A percentile compares a stretch with the other conserved stretches of the same genome.
phyloP scores from a whole-genome alignment of 2,113 vertebrate species.

The Crotophaga sulcirostris region DNA sequence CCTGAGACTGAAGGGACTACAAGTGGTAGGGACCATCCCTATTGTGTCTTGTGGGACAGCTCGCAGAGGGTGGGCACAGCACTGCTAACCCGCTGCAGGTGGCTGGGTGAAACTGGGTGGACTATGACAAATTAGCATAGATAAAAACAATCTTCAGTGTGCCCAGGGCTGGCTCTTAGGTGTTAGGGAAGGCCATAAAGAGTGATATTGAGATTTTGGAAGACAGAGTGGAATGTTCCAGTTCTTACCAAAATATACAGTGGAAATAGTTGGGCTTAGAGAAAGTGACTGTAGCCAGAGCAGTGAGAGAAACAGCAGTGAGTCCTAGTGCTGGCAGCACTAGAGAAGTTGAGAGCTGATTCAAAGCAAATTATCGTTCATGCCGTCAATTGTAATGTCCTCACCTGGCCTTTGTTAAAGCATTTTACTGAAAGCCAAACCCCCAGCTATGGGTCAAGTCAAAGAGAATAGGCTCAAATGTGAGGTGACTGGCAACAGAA shows the following conservation, averaged over 20 bases:
- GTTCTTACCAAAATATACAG: conserved; percentile 46
- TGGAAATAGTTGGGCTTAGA: conserved; percentile 38
- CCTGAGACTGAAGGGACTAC: background rate
- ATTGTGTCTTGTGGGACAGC: background rate
- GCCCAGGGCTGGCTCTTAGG: conserved; percentile 2
- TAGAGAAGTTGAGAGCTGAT: conserved; percentile 7
- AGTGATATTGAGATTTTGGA: conserved; percentile 22
- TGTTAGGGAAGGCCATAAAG: conserved; percentile 1
- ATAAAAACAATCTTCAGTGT: background rate
- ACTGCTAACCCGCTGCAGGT: background rate
- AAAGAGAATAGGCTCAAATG: background rate
- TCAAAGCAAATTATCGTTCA: conserved; percentile 2
- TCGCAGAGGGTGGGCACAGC: background rate
- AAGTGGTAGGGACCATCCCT: background rate
- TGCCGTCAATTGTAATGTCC: background rate
- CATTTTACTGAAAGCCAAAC: background rate
- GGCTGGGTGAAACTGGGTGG: background rate
- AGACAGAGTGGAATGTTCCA: conserved; percentile 24
- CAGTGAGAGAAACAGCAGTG: background rate
- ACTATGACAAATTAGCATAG: background rate
- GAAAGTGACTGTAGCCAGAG: background rate
- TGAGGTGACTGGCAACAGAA: background rate
- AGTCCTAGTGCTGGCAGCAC: background rate
- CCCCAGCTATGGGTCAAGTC: background rate
- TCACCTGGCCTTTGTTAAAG: conserved; percentile 18